Base-by-base conservation (phyloP, 2,888 invertebrate species). In the Machimus atricapillus region DNA sequence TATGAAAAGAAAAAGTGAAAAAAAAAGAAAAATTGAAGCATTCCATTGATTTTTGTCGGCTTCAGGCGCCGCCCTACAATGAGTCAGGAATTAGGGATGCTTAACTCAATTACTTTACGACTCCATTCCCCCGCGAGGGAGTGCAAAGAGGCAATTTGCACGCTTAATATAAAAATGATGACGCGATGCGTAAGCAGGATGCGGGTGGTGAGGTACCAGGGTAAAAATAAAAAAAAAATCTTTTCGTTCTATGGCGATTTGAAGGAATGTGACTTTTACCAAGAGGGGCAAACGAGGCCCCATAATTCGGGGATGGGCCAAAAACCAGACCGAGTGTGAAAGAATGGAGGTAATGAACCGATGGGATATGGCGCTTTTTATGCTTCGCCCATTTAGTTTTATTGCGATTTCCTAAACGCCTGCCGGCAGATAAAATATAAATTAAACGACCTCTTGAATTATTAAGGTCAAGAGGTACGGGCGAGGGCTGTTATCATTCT, bases 121-220 rank as follows among this genome's bases (percentile, higher is more conserved):
- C 76, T 76, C n/a, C 37, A 76, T 76, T 76, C 34, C 76, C 76
- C 76, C 37, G 34, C 31, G 76, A 76, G 37, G 23, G 76, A 76
- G 76, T 76, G 76, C 37, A 37, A 76, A 76, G 76, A 76, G 76
- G 76, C 76, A 76, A 76, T 76, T 76, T 76, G 76, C 76, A 76
- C 34, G 76, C 76, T 34, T 76, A 76, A 76, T 76, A 76, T 34
- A 76, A 76, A 76, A 76, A 76, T 76, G 76, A 76, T 76, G 34
- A 34, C 76, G 34, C 19, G 34, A 76, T 76, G 76, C 76, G 76
- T 76, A 37, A 76, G 23, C 23, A 66, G 19, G 9, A 40, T 40
- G 23, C 66, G 23, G 52, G n/a, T n/a, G 46, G 52, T 16, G n/a
- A n/a, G 5, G 52, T 7, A 66, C 19, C 8, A 66, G 19, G 76